phyloP scores from a whole-genome alignment of 2,797 vertebrate species.

The Stomatorhinus walkeri region DNA sequence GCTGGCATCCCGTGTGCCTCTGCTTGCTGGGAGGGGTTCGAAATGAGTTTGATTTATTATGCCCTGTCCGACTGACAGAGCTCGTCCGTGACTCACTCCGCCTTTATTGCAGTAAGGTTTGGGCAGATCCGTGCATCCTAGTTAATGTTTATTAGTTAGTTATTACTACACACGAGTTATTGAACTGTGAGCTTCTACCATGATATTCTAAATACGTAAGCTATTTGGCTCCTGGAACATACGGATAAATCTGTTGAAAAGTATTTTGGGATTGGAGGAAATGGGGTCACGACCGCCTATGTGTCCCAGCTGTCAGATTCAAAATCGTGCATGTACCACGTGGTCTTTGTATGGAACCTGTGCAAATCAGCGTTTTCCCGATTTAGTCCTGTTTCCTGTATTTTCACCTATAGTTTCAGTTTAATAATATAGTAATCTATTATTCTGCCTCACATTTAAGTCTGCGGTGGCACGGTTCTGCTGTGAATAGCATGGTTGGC shows the following conservation, averaged over 20 bases:
- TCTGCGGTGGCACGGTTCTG: background rate
- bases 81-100: background rate
- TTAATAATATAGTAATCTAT: background rate
- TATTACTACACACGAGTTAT: background rate
- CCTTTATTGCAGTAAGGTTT: background rate
- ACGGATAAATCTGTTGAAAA: background rate
- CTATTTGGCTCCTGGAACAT: background rate
- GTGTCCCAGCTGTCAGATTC: background rate
- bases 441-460: background rate
- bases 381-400: background rate
- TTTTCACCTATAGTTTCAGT: background rate
- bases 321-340: background rate
- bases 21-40: background rate
- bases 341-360: background rate
- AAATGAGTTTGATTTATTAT: background rate
- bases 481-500: background rate
- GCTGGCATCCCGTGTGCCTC: background rate
- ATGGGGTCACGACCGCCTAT: background rate
- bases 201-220: background rate
- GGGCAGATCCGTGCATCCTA: background rate
- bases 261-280: background rate
- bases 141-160: background rate
- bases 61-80: background rate
- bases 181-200: background rate
- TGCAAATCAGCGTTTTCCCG: background rate